Evolutionary conservation across 2,797 vertebrate genomes (phyloP), one percentile per base, ranked within the genome.

Genomic region (Phrynocephalus guinanensis): DNA sequence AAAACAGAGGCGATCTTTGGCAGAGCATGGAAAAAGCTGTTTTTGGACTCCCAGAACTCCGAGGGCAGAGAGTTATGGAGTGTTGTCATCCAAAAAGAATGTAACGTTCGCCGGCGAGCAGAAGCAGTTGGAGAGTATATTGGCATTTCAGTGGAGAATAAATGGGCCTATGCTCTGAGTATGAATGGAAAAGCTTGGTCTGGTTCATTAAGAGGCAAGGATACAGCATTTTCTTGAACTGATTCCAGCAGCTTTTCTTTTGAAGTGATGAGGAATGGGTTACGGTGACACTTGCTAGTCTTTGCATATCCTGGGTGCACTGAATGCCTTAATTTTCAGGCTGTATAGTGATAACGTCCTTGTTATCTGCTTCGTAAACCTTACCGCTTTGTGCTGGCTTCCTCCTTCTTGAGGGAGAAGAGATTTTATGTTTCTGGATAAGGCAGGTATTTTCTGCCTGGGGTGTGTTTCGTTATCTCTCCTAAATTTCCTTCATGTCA

Each of bases 201-300:
- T 88, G 83, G 95, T 75, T 92, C 88, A 93, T 91, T 85, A 83
- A 90, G n/a, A 90, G 22, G 50, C 75, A 85, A 86, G 50, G 3
- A 33, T 48, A 6, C 38, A 73, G 38, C 67, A 75, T 38, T 88
- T 78, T 68, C 90, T 60, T 6, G 84, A 84, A 79, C 48, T 73
- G 60, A 71, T 89, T 91, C 22, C 90, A 8, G 82, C 86, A 87
- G 63, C 79, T 48, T 86, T 90, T 88, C 38, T 80, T 91, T 86
- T 0, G 0, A 82, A 89, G 72, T 1, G 0, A 11, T 26, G 73
- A 5, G 60, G 30, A 0, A 48, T 85, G 70, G 2, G 50, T 87
- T 88, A 63, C 56, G 3, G 0, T 85, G n/a, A 60, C 52, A 67
- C 10, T 50, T 10, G 13, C 73, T 33, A 30, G 28, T 67, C 70